phyloP scores from a whole-genome alignment of 53 echinoderm and acorn worm genomes.

The Antedon mediterranea region DNA sequence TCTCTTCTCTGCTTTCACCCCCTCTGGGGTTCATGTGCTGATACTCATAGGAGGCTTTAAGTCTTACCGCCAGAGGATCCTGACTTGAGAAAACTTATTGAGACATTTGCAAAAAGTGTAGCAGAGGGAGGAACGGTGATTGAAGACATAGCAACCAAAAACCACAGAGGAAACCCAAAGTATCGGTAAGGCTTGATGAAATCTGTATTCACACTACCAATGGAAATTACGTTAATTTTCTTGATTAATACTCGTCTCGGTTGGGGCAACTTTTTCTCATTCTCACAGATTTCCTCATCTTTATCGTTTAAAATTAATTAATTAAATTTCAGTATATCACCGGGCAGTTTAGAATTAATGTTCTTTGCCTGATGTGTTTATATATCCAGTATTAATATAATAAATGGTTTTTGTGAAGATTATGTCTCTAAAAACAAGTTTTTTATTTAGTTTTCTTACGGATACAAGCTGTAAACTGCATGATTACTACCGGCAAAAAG shows the following conservation, averaged over 20 bases:
- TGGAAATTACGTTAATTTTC: too few relatives aligned
- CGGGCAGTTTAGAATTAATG: too few relatives aligned
- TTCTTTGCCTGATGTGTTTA: too few relatives aligned
- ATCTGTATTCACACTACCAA: too few relatives aligned
- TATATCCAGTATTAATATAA: too few relatives aligned
- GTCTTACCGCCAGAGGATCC: conserved; percentile 99
- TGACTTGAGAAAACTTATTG: conserved; percentile 42
- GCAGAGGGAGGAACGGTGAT: conserved; percentile 70
- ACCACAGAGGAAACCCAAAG: conserved; percentile 44
- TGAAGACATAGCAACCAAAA: conserved; percentile 54
- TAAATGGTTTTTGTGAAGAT: too few relatives aligned
- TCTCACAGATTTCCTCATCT: too few relatives aligned
- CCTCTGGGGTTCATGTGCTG: conserved; percentile 28
- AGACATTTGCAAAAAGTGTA: conserved; percentile 65
- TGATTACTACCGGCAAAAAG: conserved; percentile 75
- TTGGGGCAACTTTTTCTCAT: too few relatives aligned
- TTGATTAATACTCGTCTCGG: too few relatives aligned
- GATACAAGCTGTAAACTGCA: conserved; percentile 60
- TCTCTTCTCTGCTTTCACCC: conserved; percentile 29
- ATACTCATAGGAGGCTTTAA: conserved; percentile 94
- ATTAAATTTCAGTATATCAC: too few relatives aligned
- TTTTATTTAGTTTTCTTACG: conserved; percentile 52
- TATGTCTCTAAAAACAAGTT: too few relatives aligned
- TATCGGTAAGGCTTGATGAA: conserved; percentile 35
- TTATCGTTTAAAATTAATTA: too few relatives aligned